phyloP scores from a whole-genome alignment of 2,797 vertebrate species.

The Columba guinea region DNA sequence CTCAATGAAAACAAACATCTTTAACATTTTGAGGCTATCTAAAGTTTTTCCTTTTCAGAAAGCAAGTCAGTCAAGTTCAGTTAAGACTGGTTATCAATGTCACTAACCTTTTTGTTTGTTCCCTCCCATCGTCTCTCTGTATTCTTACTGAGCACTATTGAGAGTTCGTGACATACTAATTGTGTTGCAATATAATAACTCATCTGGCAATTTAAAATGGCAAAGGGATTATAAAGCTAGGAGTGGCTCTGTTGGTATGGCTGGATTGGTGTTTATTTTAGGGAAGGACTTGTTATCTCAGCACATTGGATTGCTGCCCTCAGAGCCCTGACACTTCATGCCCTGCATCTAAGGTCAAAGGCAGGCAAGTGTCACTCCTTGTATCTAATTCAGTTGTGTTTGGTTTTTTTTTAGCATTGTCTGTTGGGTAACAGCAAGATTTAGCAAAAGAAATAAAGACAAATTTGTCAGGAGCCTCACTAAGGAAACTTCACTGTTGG shows the following conservation, averaged over 20 bases:
- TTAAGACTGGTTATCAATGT: not conserved
- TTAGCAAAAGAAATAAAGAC: not conserved
- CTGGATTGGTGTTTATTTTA: not conserved
- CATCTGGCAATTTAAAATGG: not conserved
- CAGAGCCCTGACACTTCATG: not conserved
- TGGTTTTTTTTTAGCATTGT: not conserved
- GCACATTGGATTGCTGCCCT: not conserved
- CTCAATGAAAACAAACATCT: not conserved
- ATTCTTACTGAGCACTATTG: not conserved
- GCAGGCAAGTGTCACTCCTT: not conserved
- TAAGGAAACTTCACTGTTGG: not conserved
- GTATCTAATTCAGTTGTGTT: not conserved
- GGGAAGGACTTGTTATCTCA: not conserved
- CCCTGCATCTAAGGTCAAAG: not conserved
- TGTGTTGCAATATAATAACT: not conserved
- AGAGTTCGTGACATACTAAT: not conserved
- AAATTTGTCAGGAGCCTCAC: not conserved
- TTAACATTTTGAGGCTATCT: not conserved
- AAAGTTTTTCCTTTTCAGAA: not conserved
- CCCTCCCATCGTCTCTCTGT: not conserved
- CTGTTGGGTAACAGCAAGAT: not conserved
- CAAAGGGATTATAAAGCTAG: slow-evolving; percentile 18
- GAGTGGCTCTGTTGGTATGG: not conserved
- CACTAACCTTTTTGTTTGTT: not conserved
- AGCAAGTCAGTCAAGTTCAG: not conserved